phyloP scores from a whole-genome alignment of 2,113 vertebrate genomes.

The western clawed frog (Xenopus tropicalis) region UCB_Xtro_10.0 CM004452.2:34985501-34986000 shows the following conservation, averaged over 20 bases:
- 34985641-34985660: slow-evolving; percentile 5
- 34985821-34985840: not conserved
- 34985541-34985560: not conserved
- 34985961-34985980: no score
- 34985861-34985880: no score
- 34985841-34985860: no score
- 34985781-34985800: not conserved
- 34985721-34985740: not conserved
- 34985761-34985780: not conserved
- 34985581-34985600: not conserved
- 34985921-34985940: no score
- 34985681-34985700: not conserved
- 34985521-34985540: no score
- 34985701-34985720: not conserved
- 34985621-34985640: no score
- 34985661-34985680: not conserved
- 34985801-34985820: not conserved
- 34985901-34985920: no score
- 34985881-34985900: no score
- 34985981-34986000: no score
- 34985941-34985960: no score
- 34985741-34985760: not conserved
- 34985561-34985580: not conserved
- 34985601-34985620: not conserved
- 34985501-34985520: no score